Evolutionary conservation across 2,888 invertebrate genomes (phyloP).

Genomic region (Lasius platythorax): DNA sequence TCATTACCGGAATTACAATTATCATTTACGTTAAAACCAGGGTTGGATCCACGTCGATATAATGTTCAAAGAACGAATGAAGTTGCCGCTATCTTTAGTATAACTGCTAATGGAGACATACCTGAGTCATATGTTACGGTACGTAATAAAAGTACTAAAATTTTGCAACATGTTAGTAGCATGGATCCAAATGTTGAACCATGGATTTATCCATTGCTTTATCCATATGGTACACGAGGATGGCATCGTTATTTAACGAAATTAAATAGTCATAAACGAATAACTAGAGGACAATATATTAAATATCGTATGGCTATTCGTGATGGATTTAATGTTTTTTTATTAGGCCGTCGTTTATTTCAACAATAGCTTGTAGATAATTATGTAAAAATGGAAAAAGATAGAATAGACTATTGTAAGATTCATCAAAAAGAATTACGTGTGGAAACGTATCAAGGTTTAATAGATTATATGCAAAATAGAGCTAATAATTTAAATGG

Average conservation of each 20-base stretch:
- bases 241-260: background rate
- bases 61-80: background rate
- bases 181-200: background rate
- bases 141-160: background rate
- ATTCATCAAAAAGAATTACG: background rate
- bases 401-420: background rate
- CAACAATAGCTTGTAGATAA: background rate
- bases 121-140: conserved; percentile 63
- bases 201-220: background rate
- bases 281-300: background rate
- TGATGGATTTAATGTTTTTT: background rate
- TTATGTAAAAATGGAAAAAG: background rate
- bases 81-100: conserved; percentile 53
- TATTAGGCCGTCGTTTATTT: background rate
- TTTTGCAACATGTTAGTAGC: background rate
- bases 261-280: background rate
- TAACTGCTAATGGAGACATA: conserved; percentile 61
- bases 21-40: background rate
- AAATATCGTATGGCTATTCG: background rate
- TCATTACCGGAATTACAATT: background rate
- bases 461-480: background rate
- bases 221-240: background rate
- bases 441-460: background rate
- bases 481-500: background rate
- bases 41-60: background rate